Base-by-base conservation (phyloP, 1,140 invertebrate species). In the Ceratosolen fusciceps region DNA sequence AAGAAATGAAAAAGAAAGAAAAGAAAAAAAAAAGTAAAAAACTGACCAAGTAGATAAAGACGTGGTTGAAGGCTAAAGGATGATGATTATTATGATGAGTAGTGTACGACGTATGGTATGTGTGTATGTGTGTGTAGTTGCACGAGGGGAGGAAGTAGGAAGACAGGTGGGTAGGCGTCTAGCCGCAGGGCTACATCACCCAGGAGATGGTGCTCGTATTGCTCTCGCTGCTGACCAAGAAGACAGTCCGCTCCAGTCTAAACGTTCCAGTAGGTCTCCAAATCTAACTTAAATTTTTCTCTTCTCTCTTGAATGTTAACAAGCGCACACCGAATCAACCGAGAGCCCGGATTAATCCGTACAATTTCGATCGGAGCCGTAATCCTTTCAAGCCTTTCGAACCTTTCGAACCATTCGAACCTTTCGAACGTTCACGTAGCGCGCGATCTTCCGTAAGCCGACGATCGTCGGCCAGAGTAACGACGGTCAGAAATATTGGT, bases 211-310 rank as follows among this genome's bases (percentile, higher is more conserved):
- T 91, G 86, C 90, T 88, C 87, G 88, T 83, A 90, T 90, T 85
- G 88, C 89, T 84, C 88, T 90, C 70, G 88, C 89, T 79, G 91
- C 91, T 85, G 93, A 93, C 85, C 93, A 94, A 82, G 95, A 95
- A 92, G 93, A 94, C 88, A 95, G 94, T 85, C 94, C 94, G 86
- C 93, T 96, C 76, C 94, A 94, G 89, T 94, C 93, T 85, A 94
- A 95, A 90, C 91, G 94, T 91, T 94, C 94, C 87, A 95, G 95
- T 95, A 95, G 87, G 95, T 95, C 60, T 73, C 43, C 52, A 77
- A 70, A 86, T 86, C 68, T 71, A 71, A 71, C 68, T 73, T 84
- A 80, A 84, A 84, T 83, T 85, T 83, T 79, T 81, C 74, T 70
- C 31, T 58, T 75, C 37, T 81, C 29, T 76, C 24, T 74, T 62